Evolutionary conservation across 2,888 invertebrate species (phyloP), one percentile per base, ranked within the genome.

Genomic region (Andrena fulva): DNA sequence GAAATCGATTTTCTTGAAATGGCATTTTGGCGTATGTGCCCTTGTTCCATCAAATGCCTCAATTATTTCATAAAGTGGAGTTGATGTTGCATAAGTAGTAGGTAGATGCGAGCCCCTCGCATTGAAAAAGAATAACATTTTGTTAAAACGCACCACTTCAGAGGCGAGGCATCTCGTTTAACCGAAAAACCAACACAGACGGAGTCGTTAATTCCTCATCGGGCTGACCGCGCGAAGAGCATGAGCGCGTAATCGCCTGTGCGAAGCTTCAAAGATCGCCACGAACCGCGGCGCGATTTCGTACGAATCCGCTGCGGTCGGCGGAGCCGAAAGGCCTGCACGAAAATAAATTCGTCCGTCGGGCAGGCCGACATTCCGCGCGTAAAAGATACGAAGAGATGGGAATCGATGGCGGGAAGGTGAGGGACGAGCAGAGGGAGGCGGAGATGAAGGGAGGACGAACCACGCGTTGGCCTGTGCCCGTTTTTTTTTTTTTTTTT

Each of bases 331-430:
- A 82, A 74, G 78, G 77, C 77, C 71, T 69, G 77, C 63, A 84
- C 83, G 75, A 78, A 82, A 84, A 84, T 83, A 83, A 84, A 82
- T 83, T 82, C 82, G 72, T 78, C 77, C 59, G 70, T 71, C 62
- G 75, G 82, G 67, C 73, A 60, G 68, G 62, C 63, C 77, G 74
- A 27, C 77, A 54, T 82, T 82, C 67, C 63, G 73, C 70, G 59
- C 60, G 75, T 64, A 78, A 82, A 78, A 72, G 77, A 77, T 74
- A 76, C 63, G 63, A 42, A 67, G 78, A 72, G 67, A 27, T 29
- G 31, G 54, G 50, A 54, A 73, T 73, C 72, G 72, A 42, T n/a
- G 63, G n/a, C 29, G 48, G n/a, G 20, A 10, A 35, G 24, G n/a
- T 5, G 31, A 63, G 31, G 10, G 6, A 24, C 24, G 31, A 1